phyloP scores from a whole-genome alignment of 2,888 invertebrate genomes.

The Barypeithes pellucidus region DNA sequence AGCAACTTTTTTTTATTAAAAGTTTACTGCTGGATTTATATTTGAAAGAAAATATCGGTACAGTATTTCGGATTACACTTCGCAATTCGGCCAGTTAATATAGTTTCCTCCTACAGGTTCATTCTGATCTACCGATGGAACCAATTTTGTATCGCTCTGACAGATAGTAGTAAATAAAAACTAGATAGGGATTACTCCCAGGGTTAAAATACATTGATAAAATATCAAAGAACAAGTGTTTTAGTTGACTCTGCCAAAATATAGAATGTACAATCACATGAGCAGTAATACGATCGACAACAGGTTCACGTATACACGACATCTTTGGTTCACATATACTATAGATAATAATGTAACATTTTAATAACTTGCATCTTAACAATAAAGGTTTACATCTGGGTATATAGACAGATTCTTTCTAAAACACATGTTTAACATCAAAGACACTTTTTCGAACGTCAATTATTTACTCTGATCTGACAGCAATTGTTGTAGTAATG shows the following conservation, averaged over 20 bases:
- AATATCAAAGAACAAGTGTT: slow-evolving; percentile 51
- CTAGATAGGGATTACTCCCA: slow-evolving; percentile 46
- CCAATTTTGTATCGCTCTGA: slow-evolving; percentile 33
- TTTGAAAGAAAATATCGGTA: too few relatives aligned
- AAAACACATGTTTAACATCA: slow-evolving; percentile 53
- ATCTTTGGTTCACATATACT: slow-evolving; percentile 54
- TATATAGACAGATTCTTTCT: slow-evolving; percentile 54
- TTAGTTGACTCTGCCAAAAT: slow-evolving; percentile 52
- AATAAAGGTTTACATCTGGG: slow-evolving; percentile 44
- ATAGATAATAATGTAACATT: slow-evolving; percentile 49
- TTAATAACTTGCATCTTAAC: slow-evolving; percentile 49
- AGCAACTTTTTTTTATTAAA: too few relatives aligned
- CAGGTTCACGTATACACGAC: slow-evolving; percentile 52
- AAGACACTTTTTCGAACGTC: slow-evolving; percentile 42
- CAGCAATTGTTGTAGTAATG: slow-evolving; percentile 88
- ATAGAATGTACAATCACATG: slow-evolving; percentile 49
- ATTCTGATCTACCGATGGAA: slow-evolving; percentile 10
- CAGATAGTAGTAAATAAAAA: slow-evolving; percentile 60
- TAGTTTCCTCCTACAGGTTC: not conserved
- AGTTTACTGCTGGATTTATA: too few relatives aligned
- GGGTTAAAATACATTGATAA: slow-evolving; percentile 46
- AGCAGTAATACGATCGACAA: slow-evolving; percentile 47
- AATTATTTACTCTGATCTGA: slow-evolving; percentile 76
- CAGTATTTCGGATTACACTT: not conserved
- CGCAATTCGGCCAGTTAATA: not conserved